These are phyloP conservation scores for Apus apus DNA, from an alignment of 2,113 vertebrate genomes.

Conservation along the genomic window DNA sequence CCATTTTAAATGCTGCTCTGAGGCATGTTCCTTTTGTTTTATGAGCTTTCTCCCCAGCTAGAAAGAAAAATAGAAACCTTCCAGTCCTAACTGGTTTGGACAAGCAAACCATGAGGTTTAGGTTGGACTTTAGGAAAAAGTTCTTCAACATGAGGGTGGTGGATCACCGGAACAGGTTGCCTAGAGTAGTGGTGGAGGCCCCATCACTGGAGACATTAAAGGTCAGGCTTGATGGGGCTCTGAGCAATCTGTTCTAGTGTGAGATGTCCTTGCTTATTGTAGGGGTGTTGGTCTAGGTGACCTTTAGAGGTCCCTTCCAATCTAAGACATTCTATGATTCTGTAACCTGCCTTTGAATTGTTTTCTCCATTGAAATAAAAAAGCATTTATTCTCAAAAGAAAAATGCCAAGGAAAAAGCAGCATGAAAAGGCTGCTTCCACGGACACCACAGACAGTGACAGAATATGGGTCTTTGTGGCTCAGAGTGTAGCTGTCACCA, in stretches of 20 bases:
- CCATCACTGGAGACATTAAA: no score
- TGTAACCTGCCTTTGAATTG: not conserved
- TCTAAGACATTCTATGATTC: no score
- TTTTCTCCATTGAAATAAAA: not conserved
- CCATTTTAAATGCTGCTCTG: constrained; percentile 28
- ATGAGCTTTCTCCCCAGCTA: not conserved
- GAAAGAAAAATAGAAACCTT: constrained; percentile 12
- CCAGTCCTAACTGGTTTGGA: not conserved
- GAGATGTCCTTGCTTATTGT: no score
- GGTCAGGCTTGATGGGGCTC: no score
- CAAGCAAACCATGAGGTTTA: not conserved
- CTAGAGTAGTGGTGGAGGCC: no score
- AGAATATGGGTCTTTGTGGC: not conserved
- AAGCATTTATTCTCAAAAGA: not conserved
- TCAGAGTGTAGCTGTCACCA: not conserved
- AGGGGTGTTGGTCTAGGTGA: no score
- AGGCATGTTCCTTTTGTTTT: constrained; percentile 17
- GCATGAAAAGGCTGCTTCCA: not conserved
- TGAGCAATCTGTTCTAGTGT: no score
- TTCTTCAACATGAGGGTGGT: no score
- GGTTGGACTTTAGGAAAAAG: no score
- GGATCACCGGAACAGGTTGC: no score
- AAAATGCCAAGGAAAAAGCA: not conserved
- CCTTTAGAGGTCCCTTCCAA: no score
- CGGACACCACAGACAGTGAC: not conserved